A percentile compares a stretch with the other conserved stretches of the same genome.
Evolutionary conservation across 2,888 invertebrate genomes (phyloP).

Genomic region (Enoplolaimus lenunculus): DNA sequence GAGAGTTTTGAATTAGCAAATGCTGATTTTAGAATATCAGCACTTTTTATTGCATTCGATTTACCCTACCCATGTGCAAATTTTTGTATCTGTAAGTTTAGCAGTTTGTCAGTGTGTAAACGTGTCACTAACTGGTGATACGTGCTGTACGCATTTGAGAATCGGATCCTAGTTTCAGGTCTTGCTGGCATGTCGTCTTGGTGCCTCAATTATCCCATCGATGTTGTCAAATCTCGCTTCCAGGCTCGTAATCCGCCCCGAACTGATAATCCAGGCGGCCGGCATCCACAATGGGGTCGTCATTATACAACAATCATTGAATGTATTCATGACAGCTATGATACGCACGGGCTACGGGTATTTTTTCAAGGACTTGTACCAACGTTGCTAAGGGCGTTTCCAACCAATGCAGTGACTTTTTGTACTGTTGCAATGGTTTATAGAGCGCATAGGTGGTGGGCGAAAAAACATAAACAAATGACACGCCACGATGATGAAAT

Average conservation of each 20-base stretch:
- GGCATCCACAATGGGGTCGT: not conserved
- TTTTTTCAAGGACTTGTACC: conserved; percentile 60
- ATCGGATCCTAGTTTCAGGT: conserved; percentile 41
- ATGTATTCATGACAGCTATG: conserved; percentile 57
- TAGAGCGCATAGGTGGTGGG: conserved; percentile 15
- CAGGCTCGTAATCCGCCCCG: conserved; percentile 49
- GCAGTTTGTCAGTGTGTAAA: too few relatives aligned
- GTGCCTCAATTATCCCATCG: conserved; percentile 69
- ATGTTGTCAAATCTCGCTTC: conserved; percentile 72
- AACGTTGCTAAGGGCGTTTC: conserved; percentile 70
- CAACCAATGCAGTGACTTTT: conserved; percentile 81
- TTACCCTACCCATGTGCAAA: too few relatives aligned
- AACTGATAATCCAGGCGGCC: not conserved
- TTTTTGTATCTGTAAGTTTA: too few relatives aligned
- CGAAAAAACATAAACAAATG: not conserved
- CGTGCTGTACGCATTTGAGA: too few relatives aligned
- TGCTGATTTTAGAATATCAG: too few relatives aligned
- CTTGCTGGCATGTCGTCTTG: conserved; percentile 70
- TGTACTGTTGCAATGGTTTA: conserved; percentile 54
- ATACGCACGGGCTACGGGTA: conserved; percentile 55
- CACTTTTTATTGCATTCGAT: too few relatives aligned
- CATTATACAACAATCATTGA: conserved; percentile 56
- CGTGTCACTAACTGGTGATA: too few relatives aligned
- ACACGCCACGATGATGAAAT: not conserved
- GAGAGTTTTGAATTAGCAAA: too few relatives aligned